These are phyloP conservation scores for Frieseomelitta varia DNA, from an alignment of 1,140 invertebrate species.

Conservation along the genomic window DNA sequence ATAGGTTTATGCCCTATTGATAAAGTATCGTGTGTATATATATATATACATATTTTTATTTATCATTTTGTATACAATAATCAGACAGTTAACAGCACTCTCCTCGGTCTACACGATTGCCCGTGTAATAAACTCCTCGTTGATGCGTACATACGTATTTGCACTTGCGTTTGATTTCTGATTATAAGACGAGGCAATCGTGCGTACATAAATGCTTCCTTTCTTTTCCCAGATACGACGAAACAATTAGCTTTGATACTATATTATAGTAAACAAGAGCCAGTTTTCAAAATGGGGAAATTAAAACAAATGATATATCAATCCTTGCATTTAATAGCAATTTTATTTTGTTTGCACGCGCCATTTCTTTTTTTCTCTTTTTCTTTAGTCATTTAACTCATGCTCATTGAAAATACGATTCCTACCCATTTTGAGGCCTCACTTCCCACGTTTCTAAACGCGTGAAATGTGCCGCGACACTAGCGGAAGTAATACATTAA, in stretches of 20 bases:
- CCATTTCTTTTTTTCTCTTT: background rate
- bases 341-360: background rate
- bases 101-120: conserved; percentile 59
- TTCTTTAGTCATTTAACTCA: background rate
- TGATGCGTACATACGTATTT: conserved; percentile 17
- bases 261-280: conserved; percentile 13
- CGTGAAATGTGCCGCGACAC: background rate
- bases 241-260: conserved; percentile 24
- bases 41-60: conserved; percentile 74
- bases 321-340: conserved; percentile 5
- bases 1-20: background rate
- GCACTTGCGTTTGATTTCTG: conserved; percentile 10
- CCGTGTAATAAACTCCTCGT: conserved; percentile 46
- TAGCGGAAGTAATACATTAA: background rate
- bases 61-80: conserved; percentile 77
- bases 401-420: background rate
- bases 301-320: conserved; percentile 37
- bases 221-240: conserved; percentile 30
- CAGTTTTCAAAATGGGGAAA: conserved; percentile 49
- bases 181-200: conserved; percentile 53
- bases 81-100: conserved; percentile 78
- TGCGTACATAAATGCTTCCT: conserved; percentile 38
- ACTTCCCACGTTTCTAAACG: background rate
- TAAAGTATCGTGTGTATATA: conserved; percentile 29
- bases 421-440: background rate